Percentiles rank a stretch among this genome's conserved stretches.
Evolutionary conservation across 2,888 invertebrate genomes (phyloP).

Genomic region (Caradrina clavipalpis): DNA sequence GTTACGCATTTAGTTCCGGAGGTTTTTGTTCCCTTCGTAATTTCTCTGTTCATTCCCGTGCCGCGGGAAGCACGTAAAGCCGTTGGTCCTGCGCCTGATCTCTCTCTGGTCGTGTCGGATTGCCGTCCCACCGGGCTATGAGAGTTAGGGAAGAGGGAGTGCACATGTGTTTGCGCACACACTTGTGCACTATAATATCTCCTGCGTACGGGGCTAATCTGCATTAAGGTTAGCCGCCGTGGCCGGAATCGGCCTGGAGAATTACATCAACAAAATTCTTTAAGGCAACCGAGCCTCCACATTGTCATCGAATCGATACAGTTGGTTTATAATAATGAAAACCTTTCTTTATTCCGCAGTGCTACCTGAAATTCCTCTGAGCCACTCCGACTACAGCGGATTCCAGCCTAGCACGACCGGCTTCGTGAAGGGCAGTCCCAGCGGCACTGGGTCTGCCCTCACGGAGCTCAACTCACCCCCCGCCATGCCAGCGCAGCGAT

Average conservation of each 20-base stretch:
- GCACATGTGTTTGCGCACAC: no score
- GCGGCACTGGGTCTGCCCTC: constrained; percentile 79
- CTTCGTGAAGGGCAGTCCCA: constrained; percentile 84
- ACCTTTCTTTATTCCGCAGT: constrained; percentile 75
- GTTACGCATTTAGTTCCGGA: constrained; percentile 2
- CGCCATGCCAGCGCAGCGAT: constrained; percentile 80
- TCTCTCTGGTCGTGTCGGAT: no score
- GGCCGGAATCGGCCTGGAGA: no score
- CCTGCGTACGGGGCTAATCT: no score
- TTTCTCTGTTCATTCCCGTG: no score
- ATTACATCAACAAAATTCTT: background rate
- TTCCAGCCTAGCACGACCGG: constrained; percentile 81
- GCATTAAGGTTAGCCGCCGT: no score
- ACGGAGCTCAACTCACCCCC: constrained; percentile 85
- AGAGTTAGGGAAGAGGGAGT: no score
- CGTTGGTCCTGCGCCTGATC: no score
- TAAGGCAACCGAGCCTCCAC: no score
- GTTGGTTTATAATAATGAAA: constrained; percentile 13
- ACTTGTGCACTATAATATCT: no score
- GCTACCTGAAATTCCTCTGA: constrained; percentile 90
- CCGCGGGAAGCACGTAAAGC: no score
- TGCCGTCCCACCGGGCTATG: no score
- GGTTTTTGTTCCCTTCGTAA: background rate
- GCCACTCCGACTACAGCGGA: constrained; percentile 84
- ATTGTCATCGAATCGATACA: background rate